Percentiles rank a stretch among this genome's conserved stretches.
These are phyloP conservation scores for Eremobia ochroleuca DNA, from an alignment of 2,888 invertebrate species.

Conservation along the genomic window DNA sequence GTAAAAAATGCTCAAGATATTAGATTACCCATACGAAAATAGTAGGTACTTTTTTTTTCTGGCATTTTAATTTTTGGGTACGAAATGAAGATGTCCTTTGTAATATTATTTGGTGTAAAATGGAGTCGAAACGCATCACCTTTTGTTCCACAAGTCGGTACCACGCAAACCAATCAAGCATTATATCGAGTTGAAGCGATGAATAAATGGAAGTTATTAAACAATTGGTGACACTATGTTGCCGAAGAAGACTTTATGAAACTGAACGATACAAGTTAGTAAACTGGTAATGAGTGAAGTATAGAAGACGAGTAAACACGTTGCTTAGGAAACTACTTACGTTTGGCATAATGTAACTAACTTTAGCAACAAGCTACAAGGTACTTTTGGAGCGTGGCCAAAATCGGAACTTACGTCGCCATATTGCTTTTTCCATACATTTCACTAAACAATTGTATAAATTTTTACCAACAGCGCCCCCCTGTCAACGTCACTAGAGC, in stretches of 20 bases:
- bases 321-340: neutral
- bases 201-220: neutral
- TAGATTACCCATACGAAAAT: no score
- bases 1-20: no score
- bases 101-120: neutral
- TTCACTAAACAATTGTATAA: neutral
- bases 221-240: neutral
- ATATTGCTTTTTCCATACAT: neutral
- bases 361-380: neutral
- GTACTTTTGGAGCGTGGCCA: neutral
- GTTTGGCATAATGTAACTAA: neutral
- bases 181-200: neutral
- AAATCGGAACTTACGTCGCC: neutral
- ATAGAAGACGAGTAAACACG: no score
- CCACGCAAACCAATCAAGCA: conserved; percentile 12
- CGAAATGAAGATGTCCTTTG: no score
- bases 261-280: neutral
- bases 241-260: neutral
- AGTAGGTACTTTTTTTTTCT: no score
- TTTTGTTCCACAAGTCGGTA: neutral
- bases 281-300: neutral
- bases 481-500: neutral
- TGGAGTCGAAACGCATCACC: neutral
- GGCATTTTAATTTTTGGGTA: no score
- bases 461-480: neutral